A percentile compares a stretch with the other conserved stretches of the same genome.
Conservation (phyloP, 2,888 invertebrate genomes). For the Synergus japonicus region DNA sequence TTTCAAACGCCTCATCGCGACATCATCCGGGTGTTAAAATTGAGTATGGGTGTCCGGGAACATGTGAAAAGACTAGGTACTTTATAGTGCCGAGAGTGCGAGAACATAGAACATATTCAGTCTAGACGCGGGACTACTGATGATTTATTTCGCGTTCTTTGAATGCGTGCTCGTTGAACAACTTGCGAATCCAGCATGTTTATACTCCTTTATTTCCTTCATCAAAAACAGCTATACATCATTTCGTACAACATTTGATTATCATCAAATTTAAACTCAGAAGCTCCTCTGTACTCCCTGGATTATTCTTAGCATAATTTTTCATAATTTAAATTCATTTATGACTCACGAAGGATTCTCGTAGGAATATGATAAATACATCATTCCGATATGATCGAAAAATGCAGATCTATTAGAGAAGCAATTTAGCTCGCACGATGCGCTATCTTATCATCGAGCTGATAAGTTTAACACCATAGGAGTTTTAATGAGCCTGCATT, state of each 20-base stretch:
- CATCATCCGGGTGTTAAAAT: slow-evolving; percentile 36
- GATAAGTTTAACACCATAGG: slow-evolving; percentile 5
- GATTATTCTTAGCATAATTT: too few relatives aligned
- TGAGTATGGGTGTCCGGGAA: slow-evolving; percentile 27
- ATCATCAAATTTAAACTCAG: too few relatives aligned
- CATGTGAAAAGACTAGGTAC: slow-evolving; percentile 36
- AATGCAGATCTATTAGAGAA: slow-evolving; percentile 28
- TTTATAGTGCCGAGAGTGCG: slow-evolving; percentile 9
- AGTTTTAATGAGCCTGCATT: slow-evolving; percentile 23
- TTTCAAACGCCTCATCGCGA: slow-evolving; percentile 30
- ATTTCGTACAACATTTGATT: too few relatives aligned
- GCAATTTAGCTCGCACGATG: slow-evolving; percentile 26
- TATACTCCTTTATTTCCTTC: too few relatives aligned
- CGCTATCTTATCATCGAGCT: slow-evolving; percentile 19
- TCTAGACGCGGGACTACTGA: not conserved
- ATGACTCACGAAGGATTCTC: not conserved
- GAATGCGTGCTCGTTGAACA: not conserved
- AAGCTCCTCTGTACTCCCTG: too few relatives aligned
- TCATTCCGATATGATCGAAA: not conserved
- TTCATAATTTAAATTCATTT: too few relatives aligned
- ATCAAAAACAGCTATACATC: too few relatives aligned
- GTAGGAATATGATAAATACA: not conserved
- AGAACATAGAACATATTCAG: not conserved
- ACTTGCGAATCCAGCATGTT: too few relatives aligned
- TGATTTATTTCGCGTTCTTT: slow-evolving; percentile 30